Base-by-base conservation (phyloP, 2,113 vertebrate species). In the Pseudopipra pipra region DNA sequence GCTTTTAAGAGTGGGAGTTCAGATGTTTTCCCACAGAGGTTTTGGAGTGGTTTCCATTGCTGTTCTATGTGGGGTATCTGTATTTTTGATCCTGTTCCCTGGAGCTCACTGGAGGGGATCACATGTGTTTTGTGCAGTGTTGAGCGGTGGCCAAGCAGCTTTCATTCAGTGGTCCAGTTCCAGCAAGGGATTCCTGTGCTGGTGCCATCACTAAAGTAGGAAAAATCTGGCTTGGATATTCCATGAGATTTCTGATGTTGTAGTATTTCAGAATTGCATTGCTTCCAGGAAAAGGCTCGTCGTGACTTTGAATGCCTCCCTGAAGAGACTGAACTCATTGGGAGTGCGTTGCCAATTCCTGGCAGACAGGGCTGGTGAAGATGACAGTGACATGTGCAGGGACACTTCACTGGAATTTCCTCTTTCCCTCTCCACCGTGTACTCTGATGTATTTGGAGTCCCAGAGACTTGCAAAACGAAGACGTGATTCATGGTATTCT, bases 71-170 rank as follows among this genome's bases (percentile, higher is more conserved):
- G n/a, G 12, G 6, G 5, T 54, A 59, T 17, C 62, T 65, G 18
- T 23, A 17, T 35, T 86, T 94, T 86, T 89, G 59, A 55, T 92
- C 24, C 47, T 79, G 5, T 63, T 49, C 31, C 3, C 24, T 87
- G 66, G 41, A 89, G 12, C 41, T 87, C 28, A 17, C 11, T 49
- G 22, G 77, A 80, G n/a, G 23, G 41, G 23, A 87, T 46, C 9
- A 4, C 0, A 0, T 68, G 71, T 39, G 17, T 62, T 68, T 54
- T 76, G n/a, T 37, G 55, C 46, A 51, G 75, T 0, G 0, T 5
- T 89, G 82, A 55, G 67, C 16, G 75, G 58, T 70, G 43, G 71
- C 87, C 72, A 68, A 49, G 63, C 67, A 85, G 63, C 67, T 83
- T 85, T 76, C 67, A 4, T n/a, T 87, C 63, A 66, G 56, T 31